Base-by-base conservation (phyloP, 2,797 vertebrate species). In the Myotis pilosus region DNA sequence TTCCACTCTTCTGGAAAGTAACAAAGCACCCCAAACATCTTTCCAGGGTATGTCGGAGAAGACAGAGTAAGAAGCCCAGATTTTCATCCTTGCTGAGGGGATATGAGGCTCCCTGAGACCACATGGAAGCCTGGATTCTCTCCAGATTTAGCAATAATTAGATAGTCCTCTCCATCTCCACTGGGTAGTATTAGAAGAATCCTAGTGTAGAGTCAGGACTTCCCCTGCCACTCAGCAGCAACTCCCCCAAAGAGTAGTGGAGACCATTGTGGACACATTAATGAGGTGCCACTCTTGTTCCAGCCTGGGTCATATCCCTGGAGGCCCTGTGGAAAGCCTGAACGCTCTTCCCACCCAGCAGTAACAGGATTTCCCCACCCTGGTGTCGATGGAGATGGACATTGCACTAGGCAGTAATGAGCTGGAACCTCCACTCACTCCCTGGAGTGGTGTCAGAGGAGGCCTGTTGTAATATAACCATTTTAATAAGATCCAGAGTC, bases 251-350 rank as follows among this genome's bases (percentile, higher is more conserved):
- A 53, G 74, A 6, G 17, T 30, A 19, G 55, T 23, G 38, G 75
- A 66, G 57, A 66, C 44, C 68, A 33, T 7, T 0, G 1, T 13
- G 23, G 78, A 38, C 36, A 19, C 17, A 62, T 38, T 23, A 25
- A 20, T 1, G 13, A 81, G 49, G 23, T 0, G 0, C 11, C 6
- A 41, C 13, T n/a, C 51, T 25, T 12, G 3, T 2, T 10, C 41
- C 16, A 64, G 20, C 57, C 28, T n/a, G 8, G 7, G 1, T 4
- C 2, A 23, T 16, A 12, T 80, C 17, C 2, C 28, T 41, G 10
- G 51, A 51, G 47, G 28, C 7, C 20, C 8, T 23, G 6, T 3
- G 4, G 75, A 17, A 33, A 60, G 13, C 23, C 28, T 25, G 23
- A 57, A 41, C 33, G 16, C 78, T 74, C 51, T 62, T 66, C 10